Conservation (phyloP, 2,113 vertebrate species). For the Rhadina sibilatrix region DNA sequence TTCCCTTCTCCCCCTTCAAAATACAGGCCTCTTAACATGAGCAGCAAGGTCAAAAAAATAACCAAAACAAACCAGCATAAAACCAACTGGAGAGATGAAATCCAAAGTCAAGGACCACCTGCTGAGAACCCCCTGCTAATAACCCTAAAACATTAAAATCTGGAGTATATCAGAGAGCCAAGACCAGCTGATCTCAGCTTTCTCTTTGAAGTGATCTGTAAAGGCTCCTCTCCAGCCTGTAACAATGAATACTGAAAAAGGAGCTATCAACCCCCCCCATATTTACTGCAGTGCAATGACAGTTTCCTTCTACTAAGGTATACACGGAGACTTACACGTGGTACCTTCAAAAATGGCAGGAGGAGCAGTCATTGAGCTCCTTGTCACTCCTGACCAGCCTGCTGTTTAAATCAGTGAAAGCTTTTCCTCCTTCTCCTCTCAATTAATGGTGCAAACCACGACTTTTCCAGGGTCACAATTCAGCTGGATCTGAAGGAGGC, state of each 20-base stretch:
- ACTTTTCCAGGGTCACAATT: background rate
- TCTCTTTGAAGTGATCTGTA: background rate
- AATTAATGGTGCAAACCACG: background rate
- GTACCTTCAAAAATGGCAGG: background rate
- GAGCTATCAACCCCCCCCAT: background rate
- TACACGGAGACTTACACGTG: background rate
- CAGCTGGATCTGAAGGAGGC: background rate
- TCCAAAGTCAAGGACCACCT: background rate
- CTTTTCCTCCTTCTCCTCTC: background rate
- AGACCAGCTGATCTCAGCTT: background rate
- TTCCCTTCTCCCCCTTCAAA: background rate
- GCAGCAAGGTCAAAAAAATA: background rate
- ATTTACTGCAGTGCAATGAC: background rate
- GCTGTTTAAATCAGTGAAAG: background rate
- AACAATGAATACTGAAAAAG: background rate
- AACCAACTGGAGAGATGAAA: background rate
- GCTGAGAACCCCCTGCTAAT: background rate
- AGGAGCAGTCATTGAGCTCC: background rate
- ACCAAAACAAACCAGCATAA: background rate
- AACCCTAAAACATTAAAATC: constrained; percentile 4
- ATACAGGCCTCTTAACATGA: background rate
- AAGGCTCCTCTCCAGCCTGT: background rate
- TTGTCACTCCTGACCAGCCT: background rate
- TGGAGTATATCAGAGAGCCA: background rate
- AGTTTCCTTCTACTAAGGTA: background rate